These are phyloP conservation scores for Hemibagrus guttatus DNA, from an alignment of 2,797 vertebrate species.

Conservation along the genomic window DNA sequence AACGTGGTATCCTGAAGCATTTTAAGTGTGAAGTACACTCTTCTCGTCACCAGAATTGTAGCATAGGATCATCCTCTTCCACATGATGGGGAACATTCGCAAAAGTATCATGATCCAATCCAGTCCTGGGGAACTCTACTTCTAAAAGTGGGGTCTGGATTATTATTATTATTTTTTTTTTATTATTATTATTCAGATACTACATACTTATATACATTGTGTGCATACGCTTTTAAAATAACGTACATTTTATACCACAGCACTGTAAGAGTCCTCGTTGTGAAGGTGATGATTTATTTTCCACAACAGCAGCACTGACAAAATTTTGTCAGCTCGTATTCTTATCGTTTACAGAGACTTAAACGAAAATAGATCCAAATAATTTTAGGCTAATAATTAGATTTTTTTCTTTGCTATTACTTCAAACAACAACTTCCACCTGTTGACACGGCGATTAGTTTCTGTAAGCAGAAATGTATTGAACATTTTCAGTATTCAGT, in stretches of 20 bases:
- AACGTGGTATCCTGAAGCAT: conserved; percentile 6
- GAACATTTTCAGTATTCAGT: background rate
- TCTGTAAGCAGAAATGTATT: background rate
- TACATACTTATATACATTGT: too few species aligned
- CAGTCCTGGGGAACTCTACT: background rate
- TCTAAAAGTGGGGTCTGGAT: background rate
- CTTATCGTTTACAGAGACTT: too few species aligned
- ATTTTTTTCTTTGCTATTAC: background rate
- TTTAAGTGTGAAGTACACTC: background rate
- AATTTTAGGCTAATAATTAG: background rate
- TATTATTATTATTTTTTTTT: background rate
- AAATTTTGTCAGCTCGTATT: too few species aligned
- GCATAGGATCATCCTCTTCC: background rate
- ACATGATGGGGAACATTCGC: background rate
- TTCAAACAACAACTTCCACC: background rate
- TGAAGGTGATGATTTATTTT: background rate
- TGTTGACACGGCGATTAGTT: background rate
- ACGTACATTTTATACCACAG: background rate
- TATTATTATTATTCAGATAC: too few species aligned
- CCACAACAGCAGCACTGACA: background rate
- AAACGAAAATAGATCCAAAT: background rate
- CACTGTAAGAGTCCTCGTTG: background rate
- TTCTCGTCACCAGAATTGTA: background rate
- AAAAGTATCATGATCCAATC: background rate
- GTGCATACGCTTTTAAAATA: background rate